Conservation (phyloP, 2,113 vertebrate genomes). For the Proteles cristata region DNA sequence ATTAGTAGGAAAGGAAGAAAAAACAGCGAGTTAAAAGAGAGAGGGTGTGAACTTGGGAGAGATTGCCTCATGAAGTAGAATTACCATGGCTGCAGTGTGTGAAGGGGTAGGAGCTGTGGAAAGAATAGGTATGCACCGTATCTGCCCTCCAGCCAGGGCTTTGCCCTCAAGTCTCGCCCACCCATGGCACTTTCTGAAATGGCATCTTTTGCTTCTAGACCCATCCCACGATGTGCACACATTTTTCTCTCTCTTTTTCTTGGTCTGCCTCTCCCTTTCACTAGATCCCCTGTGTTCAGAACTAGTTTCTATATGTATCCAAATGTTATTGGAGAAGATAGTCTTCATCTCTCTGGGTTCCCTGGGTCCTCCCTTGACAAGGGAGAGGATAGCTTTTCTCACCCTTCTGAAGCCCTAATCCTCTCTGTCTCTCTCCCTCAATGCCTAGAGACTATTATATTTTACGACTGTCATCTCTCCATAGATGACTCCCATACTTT, state of each 20-base stretch:
- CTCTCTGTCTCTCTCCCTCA: background rate
- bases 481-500: background rate
- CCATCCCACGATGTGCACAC: fast-evolving
- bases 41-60: background rate
- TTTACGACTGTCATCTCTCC: background rate
- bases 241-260: background rate
- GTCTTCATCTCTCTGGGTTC: background rate
- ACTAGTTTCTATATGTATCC: background rate
- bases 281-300: background rate
- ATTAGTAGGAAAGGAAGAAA: background rate
- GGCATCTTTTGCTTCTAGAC: background rate
- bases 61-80: fast-evolving
- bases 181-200: background rate
- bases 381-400: fast-evolving
- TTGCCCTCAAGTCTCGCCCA: fast-evolving
- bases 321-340: background rate
- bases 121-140: fast-evolving
- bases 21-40: background rate
- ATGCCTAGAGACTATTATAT: background rate
- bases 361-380: background rate
- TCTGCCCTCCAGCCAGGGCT: background rate
- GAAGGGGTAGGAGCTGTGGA: fast-evolving
- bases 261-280: background rate
- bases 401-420: background rate
- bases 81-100: fast-evolving